Percentiles rank a stretch among this genome's conserved stretches.
phyloP scores from a whole-genome alignment of 2,888 invertebrate genomes.

The Falcaria lacertinaria region DNA sequence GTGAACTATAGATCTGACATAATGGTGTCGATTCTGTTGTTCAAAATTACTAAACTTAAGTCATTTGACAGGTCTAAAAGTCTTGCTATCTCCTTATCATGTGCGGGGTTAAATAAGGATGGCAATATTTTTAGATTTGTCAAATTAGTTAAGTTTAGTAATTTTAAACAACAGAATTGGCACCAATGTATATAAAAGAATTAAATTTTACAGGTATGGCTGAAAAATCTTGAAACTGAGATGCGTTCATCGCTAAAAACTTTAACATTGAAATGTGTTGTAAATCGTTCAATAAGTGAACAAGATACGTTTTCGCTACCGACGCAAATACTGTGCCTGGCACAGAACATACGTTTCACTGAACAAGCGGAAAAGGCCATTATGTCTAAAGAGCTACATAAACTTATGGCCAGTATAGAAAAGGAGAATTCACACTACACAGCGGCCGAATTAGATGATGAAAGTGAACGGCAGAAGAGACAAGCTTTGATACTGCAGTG shows the following conservation, averaged over 20 bases:
- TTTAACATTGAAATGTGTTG: conserved; percentile 79
- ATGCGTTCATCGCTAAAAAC: conserved; percentile 86
- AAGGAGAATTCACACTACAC: conserved; percentile 74
- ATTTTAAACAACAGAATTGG: no score
- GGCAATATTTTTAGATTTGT: no score
- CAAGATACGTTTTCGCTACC: conserved; percentile 79
- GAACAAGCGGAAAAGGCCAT: conserved; percentile 91
- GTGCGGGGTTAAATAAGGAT: no score
- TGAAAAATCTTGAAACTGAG: conserved; percentile 88
- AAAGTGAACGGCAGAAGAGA: conserved; percentile 89
- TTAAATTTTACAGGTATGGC: conserved; percentile 80
- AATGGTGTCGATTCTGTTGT: no score
- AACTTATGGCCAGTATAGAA: conserved; percentile 69
- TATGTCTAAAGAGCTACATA: conserved; percentile 80
- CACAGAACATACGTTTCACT: conserved; percentile 92
- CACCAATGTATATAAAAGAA: neutral
- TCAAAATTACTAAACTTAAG: no score
- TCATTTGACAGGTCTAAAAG: no score
- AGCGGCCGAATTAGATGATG: conserved; percentile 73
- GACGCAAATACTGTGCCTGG: conserved; percentile 89
- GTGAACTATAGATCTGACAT: neutral
- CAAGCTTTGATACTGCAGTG: conserved; percentile 96
- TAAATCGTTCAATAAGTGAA: conserved; percentile 66
- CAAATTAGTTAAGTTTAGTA: no score
- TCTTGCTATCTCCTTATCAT: no score